A percentile compares a stretch with the other conserved stretches of the same genome.
Conservation (phyloP, 2,888 invertebrate genomes). For the Brachyopa scutellaris region DNA sequence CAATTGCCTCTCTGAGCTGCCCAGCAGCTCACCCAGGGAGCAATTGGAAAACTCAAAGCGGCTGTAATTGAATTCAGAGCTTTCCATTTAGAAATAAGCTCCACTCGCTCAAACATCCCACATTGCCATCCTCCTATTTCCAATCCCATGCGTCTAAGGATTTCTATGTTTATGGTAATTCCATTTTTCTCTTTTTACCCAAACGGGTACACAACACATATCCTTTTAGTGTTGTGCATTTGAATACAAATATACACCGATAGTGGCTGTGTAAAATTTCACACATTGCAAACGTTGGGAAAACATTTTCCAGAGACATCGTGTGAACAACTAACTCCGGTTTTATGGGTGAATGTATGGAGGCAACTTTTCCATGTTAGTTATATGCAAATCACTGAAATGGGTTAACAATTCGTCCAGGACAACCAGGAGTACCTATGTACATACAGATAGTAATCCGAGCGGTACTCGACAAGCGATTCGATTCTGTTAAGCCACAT, state of each 20-base stretch:
- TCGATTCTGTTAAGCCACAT: constrained; percentile 71
- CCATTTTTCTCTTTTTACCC: constrained; percentile 7
- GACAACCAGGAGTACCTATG: constrained; percentile 24
- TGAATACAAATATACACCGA: constrained; percentile 4
- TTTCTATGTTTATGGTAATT: constrained; percentile 34
- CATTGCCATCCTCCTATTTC: neutral
- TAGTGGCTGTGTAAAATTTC: constrained; percentile 35
- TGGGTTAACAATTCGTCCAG: constrained; percentile 72
- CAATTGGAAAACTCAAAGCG: too few species aligned
- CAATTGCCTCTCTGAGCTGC: too few species aligned
- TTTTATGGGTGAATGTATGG: neutral
- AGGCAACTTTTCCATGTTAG: constrained; percentile 67
- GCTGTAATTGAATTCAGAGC: constrained; percentile 26
- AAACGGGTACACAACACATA: constrained; percentile 39
- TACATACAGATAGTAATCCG: constrained; percentile 52
- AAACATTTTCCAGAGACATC: constrained; percentile 59
- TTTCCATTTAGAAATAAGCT: too few species aligned
- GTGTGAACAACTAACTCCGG: constrained; percentile 50
- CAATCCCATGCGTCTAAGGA: constrained; percentile 1
- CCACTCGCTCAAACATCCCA: too few species aligned
- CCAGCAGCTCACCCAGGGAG: too few species aligned
- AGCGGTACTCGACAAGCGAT: constrained; percentile 61
- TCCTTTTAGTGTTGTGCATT: constrained; percentile 49
- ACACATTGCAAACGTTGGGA: constrained; percentile 53
- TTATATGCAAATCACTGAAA: constrained; percentile 69